A percentile compares a stretch with the other conserved stretches of the same genome.
These are phyloP conservation scores for Rachycentron canadum DNA, from an alignment of 2,797 vertebrate genomes.

Conservation along the genomic window DNA sequence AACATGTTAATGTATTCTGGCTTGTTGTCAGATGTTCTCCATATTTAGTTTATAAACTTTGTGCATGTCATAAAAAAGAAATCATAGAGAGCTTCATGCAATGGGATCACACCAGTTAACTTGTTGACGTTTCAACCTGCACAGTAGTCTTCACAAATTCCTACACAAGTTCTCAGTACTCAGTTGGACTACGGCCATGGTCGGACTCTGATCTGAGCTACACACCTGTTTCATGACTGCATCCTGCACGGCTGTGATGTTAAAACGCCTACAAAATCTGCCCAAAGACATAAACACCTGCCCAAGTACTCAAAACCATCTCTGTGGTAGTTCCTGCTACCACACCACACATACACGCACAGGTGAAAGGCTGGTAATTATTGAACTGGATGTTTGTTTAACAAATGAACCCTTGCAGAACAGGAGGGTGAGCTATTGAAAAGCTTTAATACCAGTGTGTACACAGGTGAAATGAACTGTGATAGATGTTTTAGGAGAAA, in stretches of 20 bases:
- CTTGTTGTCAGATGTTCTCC: constrained; percentile 1
- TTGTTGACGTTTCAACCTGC: too few relatives aligned
- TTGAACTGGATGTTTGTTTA: neutral
- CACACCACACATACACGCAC: neutral
- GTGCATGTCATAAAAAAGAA: neutral
- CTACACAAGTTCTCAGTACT: too few relatives aligned
- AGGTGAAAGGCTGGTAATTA: too few relatives aligned
- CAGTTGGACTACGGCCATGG: too few relatives aligned
- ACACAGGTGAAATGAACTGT: neutral
- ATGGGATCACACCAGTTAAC: too few relatives aligned
- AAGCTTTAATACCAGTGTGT: neutral
- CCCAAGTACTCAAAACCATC: neutral
- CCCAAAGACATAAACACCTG: neutral
- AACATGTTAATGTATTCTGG: neutral
- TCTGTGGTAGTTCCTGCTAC: too few relatives aligned
- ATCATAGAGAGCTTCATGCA: neutral
- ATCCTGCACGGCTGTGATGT: neutral
- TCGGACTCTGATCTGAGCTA: neutral
- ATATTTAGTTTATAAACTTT: neutral
- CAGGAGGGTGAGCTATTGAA: neutral
- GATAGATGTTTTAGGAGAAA: neutral
- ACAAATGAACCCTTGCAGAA: neutral
- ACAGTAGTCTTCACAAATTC: too few relatives aligned
- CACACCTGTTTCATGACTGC: neutral
- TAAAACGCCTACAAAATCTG: neutral